These are phyloP conservation scores for Temnothorax nylanderi DNA, from an alignment of 1,140 invertebrate species.

Conservation along the genomic window DNA sequence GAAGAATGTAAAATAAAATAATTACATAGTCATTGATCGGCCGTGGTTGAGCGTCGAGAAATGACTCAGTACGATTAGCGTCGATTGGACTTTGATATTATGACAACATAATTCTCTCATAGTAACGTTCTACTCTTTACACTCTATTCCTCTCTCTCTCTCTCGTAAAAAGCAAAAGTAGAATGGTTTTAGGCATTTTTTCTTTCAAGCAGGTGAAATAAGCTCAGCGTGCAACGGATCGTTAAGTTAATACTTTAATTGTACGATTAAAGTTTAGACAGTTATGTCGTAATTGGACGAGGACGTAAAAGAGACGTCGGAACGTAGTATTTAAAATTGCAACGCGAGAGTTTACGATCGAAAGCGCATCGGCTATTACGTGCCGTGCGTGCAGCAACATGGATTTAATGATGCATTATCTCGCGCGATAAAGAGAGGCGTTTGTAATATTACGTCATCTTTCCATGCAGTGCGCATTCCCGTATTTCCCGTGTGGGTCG, in stretches of 20 bases:
- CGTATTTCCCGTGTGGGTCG: constrained; percentile 10
- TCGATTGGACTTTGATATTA: neutral
- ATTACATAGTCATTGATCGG: constrained; percentile 52
- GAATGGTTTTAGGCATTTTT: neutral
- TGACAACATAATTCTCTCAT: neutral
- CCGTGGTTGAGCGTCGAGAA: neutral
- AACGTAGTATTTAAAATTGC: constrained; percentile 18
- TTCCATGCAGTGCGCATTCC: neutral
- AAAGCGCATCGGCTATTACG: neutral
- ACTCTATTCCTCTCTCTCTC: neutral
- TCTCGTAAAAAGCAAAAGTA: neutral
- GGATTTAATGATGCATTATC: constrained; percentile 58
- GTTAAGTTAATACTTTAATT: neutral
- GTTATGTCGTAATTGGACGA: neutral
- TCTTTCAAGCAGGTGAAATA: neutral
- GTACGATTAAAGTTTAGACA: neutral
- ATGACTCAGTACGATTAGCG: neutral
- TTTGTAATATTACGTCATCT: constrained; percentile 37
- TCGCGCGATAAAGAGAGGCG: constrained; percentile 47
- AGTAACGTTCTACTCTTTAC: neutral
- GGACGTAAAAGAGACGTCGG: neutral
- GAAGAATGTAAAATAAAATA: constrained; percentile 38
- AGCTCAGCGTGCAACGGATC: neutral
- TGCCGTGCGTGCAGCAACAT: constrained; percentile 19
- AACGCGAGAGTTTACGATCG: neutral